A percentile compares a stretch with the other conserved stretches of the same genome.
These are phyloP conservation scores for Rhagoletis pomonella DNA, from an alignment of 1,140 invertebrate genomes.

Conservation along the genomic window DNA sequence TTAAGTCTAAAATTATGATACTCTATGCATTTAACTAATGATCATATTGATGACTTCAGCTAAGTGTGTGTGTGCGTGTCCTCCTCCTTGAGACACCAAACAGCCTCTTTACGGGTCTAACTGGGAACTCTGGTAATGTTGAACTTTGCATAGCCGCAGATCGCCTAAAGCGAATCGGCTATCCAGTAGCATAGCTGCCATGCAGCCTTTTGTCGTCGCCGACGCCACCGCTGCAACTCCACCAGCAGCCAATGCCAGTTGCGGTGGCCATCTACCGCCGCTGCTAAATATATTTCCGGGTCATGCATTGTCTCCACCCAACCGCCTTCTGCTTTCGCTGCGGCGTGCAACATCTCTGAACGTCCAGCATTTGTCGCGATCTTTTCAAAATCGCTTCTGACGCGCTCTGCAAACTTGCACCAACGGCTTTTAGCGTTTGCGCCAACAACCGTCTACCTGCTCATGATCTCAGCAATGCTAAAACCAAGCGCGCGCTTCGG, in stretches of 20 bases:
- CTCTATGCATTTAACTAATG: conserved; percentile 37
- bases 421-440: background rate
- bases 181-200: conserved; percentile 16
- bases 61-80: conserved; percentile 21
- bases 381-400: conserved; percentile 14
- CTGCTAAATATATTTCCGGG: background rate
- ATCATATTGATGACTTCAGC: conserved; percentile 25
- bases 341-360: background rate
- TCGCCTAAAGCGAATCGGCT: background rate
- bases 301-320: background rate
- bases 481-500: conserved; percentile 81
- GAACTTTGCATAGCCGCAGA: background rate
- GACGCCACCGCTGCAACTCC: background rate
- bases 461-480: conserved; percentile 89
- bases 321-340: background rate
- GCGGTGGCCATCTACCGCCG: background rate
- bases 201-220: background rate
- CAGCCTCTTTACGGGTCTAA: conserved; percentile 38
- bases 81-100: background rate
- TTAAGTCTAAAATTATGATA: conserved; percentile 1
- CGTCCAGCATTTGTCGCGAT: background rate
- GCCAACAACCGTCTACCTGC: conserved; percentile 77
- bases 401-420: conserved; percentile 14
- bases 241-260: background rate
- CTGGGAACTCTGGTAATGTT: conserved; percentile 3